These are phyloP conservation scores for Dione vanillae DNA, from an alignment of 2,888 invertebrate species.

Conservation along the genomic window DNA sequence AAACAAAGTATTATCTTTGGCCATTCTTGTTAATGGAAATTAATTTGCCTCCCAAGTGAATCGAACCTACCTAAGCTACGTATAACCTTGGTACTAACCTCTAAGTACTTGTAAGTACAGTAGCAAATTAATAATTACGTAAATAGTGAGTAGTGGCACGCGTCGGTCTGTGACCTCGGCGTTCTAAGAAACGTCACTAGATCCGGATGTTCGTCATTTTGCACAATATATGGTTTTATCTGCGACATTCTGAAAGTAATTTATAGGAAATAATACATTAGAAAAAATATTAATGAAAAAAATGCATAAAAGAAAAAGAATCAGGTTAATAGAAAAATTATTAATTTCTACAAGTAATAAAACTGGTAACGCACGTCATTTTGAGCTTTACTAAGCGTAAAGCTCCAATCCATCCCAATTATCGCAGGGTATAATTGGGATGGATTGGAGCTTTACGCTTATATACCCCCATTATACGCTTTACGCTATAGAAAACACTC, in stretches of 20 bases:
- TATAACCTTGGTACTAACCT: neutral
- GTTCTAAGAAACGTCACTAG: conserved; percentile 41
- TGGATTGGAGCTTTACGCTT: no score
- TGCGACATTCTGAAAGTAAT: conserved; percentile 20
- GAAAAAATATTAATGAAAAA: neutral
- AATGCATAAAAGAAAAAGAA: neutral
- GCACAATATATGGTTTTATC: conserved; percentile 29
- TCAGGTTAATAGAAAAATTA: neutral
- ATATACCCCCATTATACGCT: no score
- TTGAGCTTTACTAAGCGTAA: no score
- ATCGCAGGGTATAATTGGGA: no score
- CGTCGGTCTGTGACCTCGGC: conserved; percentile 43
- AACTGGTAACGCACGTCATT: no score
- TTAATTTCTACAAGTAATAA: no score
- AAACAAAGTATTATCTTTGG: no score
- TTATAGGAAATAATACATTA: neutral
- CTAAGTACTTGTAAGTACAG: neutral
- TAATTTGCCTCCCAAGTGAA: neutral
- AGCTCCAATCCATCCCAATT: no score
- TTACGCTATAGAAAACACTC: no score
- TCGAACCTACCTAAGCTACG: neutral
- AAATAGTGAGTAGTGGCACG: conserved; percentile 34
- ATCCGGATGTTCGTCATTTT: conserved; percentile 26
- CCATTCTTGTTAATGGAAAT: no score
- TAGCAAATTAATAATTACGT: conserved; percentile 14